These are phyloP conservation scores for Drosophila melanogaster DNA, from an alignment of 1,140 invertebrate genomes.

Conservation along the genomic window DNA sequence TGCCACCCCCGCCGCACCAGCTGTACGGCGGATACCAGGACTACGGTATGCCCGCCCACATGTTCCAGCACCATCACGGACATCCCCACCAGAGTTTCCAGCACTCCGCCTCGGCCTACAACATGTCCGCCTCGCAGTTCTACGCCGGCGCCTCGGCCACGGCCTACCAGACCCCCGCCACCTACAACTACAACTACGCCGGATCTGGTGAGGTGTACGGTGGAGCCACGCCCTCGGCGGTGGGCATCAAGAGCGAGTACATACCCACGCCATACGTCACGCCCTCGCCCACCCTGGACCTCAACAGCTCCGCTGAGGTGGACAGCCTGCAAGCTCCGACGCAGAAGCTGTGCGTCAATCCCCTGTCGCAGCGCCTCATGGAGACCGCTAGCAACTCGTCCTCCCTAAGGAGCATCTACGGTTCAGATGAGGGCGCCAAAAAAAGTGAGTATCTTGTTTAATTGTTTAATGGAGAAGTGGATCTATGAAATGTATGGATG, in stretches of 20 bases:
- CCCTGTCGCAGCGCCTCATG: constrained; percentile 52
- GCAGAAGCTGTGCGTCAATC: constrained; percentile 43
- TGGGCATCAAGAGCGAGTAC: constrained; percentile 69
- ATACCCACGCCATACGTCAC: constrained; percentile 81
- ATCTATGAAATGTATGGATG: too few species aligned
- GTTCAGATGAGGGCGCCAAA: constrained; percentile 40
- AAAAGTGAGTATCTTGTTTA: constrained; percentile 67
- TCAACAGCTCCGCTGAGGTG: constrained; percentile 79
- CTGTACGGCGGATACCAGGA: constrained; percentile 66
- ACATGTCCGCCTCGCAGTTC: constrained; percentile 62
- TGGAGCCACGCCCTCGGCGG: constrained; percentile 27
- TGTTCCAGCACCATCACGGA: constrained; percentile 59
- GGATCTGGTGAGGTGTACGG: constrained; percentile 44
- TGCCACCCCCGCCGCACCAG: constrained; percentile 51
- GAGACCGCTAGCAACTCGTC: constrained; percentile 48
- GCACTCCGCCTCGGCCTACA: constrained; percentile 48
- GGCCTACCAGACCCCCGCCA: constrained; percentile 60
- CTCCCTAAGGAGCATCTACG: constrained; percentile 38
- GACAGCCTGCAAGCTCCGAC: constrained; percentile 53
- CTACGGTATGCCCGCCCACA: constrained; percentile 65
- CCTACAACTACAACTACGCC: constrained; percentile 64
- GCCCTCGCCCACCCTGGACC: constrained; percentile 77
- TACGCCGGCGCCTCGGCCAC: constrained; percentile 52
- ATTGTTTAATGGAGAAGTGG: too few species aligned
- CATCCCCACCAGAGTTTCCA: constrained; percentile 65